Base-by-base conservation (phyloP, 2,888 invertebrate species). In the Carcina quercana region DNA sequence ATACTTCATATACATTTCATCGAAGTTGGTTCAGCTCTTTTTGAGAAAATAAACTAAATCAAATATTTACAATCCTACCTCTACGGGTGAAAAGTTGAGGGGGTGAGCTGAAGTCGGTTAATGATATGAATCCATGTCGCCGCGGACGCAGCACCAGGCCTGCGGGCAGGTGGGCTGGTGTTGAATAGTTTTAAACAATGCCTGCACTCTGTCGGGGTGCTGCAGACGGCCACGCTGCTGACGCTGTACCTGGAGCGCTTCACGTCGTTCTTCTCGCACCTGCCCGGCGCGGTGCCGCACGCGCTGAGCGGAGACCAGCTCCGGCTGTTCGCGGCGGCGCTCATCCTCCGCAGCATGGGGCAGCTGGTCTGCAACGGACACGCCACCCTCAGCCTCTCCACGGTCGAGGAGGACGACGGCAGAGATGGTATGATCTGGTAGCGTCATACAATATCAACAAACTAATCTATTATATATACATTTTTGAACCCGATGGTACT, bases 291-390 rank as follows among this genome's bases (percentile, higher is more conserved):
- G 25, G 39, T 79, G 13, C 64, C 73, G 2, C 58, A 59, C 43
- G 38, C 59, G 7, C 47, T 84, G 25, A 51, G 69, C 2, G 35
- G 40, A 0, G 32, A 32, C 0, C 67, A 86, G 37, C 67, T 79
- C 65, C 59, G 80, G 7, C 13, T 86, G 28, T 86, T 86, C 39
- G 70, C 91, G 12, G 91, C 91, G 0, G 88, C 90, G 1, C 58
- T 92, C 4, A 65, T 96, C 19, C 73, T 95, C 28, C 88, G 91
- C 15, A 91, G 92, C 50, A 86, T 94, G 28, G 89, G 92, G 0
- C 97, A 97, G 70, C 80, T 96, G 30, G 87, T 93, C 21, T 89
- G 89, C 53, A 95, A 95, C 61, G 95, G 90, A 0, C 91, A 93
- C 61, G 90, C 92, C 1, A 86, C 78, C 0, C 46, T 78, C 2